Conservation (phyloP, 1,140 invertebrate species). For the Sminthurinus signatus region DNA sequence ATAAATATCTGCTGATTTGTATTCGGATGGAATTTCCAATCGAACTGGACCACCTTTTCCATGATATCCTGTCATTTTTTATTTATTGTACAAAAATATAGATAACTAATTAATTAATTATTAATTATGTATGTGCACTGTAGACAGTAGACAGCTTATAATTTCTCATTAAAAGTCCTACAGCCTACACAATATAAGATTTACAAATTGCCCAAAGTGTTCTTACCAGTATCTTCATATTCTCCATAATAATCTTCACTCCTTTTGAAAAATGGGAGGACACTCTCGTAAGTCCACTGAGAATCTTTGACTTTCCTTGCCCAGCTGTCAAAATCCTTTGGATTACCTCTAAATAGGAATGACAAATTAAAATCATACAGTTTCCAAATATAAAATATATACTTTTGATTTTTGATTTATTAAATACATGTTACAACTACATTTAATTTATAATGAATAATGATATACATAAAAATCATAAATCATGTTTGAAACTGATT, state of each 20-base stretch:
- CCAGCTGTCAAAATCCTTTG: constrained; percentile 35
- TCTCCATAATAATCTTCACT: constrained; percentile 34
- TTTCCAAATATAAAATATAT: too few species aligned
- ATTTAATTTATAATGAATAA: too few species aligned
- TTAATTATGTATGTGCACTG: not conserved
- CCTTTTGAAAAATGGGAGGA: constrained; percentile 23
- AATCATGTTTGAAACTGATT: too few species aligned
- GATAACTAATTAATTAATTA: not conserved
- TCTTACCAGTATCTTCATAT: constrained; percentile 9
- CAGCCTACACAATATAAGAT: too few species aligned
- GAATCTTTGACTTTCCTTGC: constrained; percentile 24
- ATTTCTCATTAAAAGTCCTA: too few species aligned
- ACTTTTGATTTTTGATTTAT: too few species aligned
- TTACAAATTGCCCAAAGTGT: too few species aligned
- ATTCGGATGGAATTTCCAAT: constrained; percentile 19
- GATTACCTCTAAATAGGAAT: constrained; percentile 17
- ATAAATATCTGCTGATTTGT: constrained; percentile 10
- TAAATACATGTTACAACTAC: too few species aligned
- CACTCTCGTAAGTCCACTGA: constrained; percentile 26
- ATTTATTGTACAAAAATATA: not conserved
- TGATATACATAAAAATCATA: too few species aligned
- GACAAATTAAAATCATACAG: not conserved
- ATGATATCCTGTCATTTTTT: constrained; percentile 14
- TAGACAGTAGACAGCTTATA: too few species aligned
- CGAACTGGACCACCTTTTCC: constrained; percentile 26